These are phyloP conservation scores for Portunus trituberculatus DNA, from an alignment of 1,140 invertebrate species.

Conservation along the genomic window DNA sequence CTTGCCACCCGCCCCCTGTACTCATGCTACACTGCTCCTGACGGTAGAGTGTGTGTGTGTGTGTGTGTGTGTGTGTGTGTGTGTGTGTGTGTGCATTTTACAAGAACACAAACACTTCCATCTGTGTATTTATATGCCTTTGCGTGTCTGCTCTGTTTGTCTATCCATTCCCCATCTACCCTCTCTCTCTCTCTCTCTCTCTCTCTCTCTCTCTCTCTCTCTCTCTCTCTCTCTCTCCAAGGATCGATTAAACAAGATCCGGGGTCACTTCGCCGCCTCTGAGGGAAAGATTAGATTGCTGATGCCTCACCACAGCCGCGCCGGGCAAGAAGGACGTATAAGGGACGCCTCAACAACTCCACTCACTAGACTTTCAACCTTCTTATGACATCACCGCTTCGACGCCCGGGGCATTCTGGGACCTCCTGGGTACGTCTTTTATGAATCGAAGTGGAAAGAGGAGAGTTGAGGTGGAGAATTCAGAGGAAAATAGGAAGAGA, in stretches of 20 bases:
- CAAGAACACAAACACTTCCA: not conserved
- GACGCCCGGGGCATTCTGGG: not conserved
- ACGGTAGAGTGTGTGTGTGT: too few species aligned
- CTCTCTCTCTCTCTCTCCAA: not conserved
- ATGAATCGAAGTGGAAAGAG: not conserved
- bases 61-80: too few species aligned
- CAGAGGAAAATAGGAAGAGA: not conserved
- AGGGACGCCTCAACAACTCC: not conserved
- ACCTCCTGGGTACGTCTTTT: slow-evolving; percentile 1
- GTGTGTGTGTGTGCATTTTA: too few species aligned
- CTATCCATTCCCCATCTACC: not conserved
- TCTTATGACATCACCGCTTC: too few species aligned
- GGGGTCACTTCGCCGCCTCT: slow-evolving; percentile 7
- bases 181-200: slow-evolving; percentile 55
- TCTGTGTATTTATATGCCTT: not conserved
- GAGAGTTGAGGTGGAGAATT: not conserved
- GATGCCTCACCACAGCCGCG: not conserved
- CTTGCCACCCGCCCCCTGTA: too few species aligned
- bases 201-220: slow-evolving; percentile 33
- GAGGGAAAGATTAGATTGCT: not conserved
- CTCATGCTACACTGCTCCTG: too few species aligned
- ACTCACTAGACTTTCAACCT: not conserved
- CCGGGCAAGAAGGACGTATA: not conserved
- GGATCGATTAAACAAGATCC: not conserved
- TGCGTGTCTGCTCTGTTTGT: not conserved